Percentiles rank a stretch among this genome's conserved stretches.
These are phyloP conservation scores for Dioctria linearis DNA, from an alignment of 2,888 invertebrate species.

Conservation along the genomic window DNA sequence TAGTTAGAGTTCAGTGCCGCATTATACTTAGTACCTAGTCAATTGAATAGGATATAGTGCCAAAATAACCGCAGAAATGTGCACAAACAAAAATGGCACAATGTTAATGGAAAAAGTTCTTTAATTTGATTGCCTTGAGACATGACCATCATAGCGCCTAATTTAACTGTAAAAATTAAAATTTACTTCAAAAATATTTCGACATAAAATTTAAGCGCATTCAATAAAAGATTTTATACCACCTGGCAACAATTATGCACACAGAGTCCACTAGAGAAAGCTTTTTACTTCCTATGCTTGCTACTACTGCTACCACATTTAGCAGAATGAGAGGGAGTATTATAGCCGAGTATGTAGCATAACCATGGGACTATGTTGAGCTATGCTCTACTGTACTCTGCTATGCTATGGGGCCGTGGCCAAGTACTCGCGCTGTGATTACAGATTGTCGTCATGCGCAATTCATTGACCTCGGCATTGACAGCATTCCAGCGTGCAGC, in stretches of 20 bases:
- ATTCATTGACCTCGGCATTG: constrained; percentile 59
- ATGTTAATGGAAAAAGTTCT: too few relatives aligned
- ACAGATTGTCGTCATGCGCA: constrained; percentile 56
- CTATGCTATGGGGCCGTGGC: constrained; percentile 31
- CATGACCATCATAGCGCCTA: too few relatives aligned
- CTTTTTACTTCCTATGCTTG: constrained; percentile 5
- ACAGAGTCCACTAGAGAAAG: constrained; percentile 19
- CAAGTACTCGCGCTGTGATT: constrained; percentile 25
- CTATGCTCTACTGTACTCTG: neutral
- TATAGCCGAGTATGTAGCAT: neutral
- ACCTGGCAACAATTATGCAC: constrained; percentile 44
- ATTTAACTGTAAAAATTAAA: too few relatives aligned
- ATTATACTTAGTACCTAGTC: too few relatives aligned
- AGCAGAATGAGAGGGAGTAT: neutral
- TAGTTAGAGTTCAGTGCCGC: too few relatives aligned
- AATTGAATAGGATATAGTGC: too few relatives aligned
- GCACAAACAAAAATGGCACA: too few relatives aligned
- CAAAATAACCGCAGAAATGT: too few relatives aligned
- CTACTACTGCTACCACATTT: neutral
- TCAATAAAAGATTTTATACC: constrained; percentile 1
- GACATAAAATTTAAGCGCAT: constrained; percentile 15
- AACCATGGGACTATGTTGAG: too few relatives aligned
- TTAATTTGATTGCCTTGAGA: too few relatives aligned
- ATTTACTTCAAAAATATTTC: too few relatives aligned
- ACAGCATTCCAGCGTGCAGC: constrained; percentile 55